Percentiles rank a stretch among this genome's conserved stretches.
These are phyloP conservation scores for Galleria mellonella DNA, from an alignment of 1,140 invertebrate species.

Conservation along the genomic window DNA sequence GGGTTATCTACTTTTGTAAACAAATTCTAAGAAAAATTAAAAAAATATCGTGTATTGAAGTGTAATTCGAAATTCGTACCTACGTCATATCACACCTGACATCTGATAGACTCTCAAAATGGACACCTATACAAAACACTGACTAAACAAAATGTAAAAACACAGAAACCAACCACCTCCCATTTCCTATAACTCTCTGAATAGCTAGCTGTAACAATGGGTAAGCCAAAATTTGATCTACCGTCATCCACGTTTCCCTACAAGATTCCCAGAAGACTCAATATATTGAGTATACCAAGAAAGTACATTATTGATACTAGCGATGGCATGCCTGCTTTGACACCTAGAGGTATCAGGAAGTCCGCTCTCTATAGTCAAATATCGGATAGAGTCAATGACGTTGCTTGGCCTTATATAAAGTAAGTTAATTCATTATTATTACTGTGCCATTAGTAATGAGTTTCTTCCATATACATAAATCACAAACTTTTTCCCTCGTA, in stretches of 20 bases:
- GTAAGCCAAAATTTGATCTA: conserved; percentile 42
- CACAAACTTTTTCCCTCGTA: too few relatives aligned
- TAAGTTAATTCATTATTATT: conserved; percentile 13
- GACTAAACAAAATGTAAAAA: conserved; percentile 19
- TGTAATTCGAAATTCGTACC: conserved; percentile 2
- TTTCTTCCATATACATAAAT: background rate
- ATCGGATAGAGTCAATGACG: conserved; percentile 48
- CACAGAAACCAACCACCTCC: conserved; percentile 6
- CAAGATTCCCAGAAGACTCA: conserved; percentile 45
- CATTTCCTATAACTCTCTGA: conserved; percentile 35
- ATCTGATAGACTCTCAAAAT: conserved; percentile 5
- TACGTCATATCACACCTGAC: background rate
- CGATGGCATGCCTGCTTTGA: conserved; percentile 46
- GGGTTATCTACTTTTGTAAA: too few relatives aligned
- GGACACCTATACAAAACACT: conserved; percentile 4
- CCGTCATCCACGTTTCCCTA: conserved; percentile 48
- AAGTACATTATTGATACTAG: conserved; percentile 34
- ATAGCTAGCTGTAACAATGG: conserved; percentile 45
- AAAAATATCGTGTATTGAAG: too few relatives aligned
- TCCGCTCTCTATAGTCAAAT: conserved; percentile 34
- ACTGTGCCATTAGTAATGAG: background rate
- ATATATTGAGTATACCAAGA: conserved; percentile 44
- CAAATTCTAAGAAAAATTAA: too few relatives aligned
- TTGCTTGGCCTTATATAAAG: conserved; percentile 49
- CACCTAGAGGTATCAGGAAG: conserved; percentile 31